phyloP scores from a whole-genome alignment of 1,140 invertebrate species.

The Trichonephila clavata region DNA sequence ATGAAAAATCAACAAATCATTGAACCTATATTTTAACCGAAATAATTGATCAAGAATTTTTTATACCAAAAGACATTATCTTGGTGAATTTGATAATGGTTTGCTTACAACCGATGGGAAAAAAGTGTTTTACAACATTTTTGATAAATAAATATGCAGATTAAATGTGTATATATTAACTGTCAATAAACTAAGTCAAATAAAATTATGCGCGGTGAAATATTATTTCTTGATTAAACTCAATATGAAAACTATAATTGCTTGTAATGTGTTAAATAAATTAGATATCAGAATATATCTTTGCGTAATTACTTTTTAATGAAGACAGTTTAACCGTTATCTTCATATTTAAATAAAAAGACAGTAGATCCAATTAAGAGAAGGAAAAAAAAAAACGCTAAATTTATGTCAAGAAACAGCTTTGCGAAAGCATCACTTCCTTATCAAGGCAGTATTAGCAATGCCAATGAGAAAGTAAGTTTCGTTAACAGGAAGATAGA shows the following conservation, averaged over 20 bases:
- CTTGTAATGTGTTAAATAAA: not conserved
- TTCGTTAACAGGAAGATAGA: not conserved
- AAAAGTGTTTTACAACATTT: no score
- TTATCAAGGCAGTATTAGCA: not conserved
- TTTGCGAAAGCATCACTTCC: slow-evolving; percentile 3
- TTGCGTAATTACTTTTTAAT: slow-evolving; percentile 40
- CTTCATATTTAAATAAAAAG: slow-evolving; percentile 1
- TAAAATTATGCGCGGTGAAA: no score
- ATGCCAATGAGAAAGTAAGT: not conserved
- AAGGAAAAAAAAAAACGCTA: not conserved
- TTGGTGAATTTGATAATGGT: no score
- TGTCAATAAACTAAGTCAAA: no score
- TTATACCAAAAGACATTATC: no score
- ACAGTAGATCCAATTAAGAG: slow-evolving; percentile 13
- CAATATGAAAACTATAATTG: not conserved
- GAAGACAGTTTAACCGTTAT: not conserved
- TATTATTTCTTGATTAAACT: not conserved
- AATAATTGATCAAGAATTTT: no score
- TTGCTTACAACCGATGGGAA: no score
- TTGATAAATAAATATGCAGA: no score
- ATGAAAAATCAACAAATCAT: no score
- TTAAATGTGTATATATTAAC: no score
- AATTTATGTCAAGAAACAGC: slow-evolving; percentile 26
- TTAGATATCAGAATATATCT: not conserved
- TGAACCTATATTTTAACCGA: no score